Evolutionary conservation across 2,113 vertebrate species (phyloP).

Genomic region (Bagarius yarrelli): DNA sequence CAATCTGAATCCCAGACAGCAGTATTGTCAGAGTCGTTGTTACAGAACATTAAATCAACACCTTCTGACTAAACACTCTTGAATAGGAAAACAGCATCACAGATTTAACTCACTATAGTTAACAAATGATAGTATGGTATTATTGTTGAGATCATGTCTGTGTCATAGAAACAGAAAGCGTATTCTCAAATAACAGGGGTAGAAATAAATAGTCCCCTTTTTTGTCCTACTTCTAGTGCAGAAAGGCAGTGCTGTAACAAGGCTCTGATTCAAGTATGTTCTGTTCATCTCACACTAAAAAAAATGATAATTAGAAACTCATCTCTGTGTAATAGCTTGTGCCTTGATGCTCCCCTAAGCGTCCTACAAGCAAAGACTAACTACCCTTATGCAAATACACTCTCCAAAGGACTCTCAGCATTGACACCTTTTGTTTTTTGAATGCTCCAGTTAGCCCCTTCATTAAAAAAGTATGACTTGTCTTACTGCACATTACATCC

Average conservation of each 20-base stretch:
- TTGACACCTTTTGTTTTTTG: not conserved
- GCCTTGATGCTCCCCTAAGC: not conserved
- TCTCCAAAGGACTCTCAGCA: not conserved
- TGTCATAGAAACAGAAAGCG: not conserved
- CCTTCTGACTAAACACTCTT: not conserved
- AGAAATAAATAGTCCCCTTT: not conserved
- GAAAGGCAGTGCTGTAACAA: not conserved
- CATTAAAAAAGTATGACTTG: not conserved
- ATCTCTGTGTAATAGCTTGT: not conserved
- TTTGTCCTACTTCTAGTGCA: not conserved
- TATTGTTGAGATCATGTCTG: not conserved
- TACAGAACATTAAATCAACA: not conserved
- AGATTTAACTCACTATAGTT: not conserved
- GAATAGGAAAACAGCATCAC: not conserved
- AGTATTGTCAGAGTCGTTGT: not conserved
- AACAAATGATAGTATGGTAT: not conserved
- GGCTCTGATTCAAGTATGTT: slow-evolving; percentile 51
- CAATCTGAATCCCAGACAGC: not conserved
- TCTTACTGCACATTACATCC: not conserved
- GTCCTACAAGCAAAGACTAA: too few species aligned
- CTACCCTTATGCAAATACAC: not conserved
- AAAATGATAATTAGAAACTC: slow-evolving; percentile 47
- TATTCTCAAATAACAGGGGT: slow-evolving; percentile 19
- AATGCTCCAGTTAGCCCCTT: not conserved
- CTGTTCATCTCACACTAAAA: slow-evolving; percentile 58